Evolutionary conservation across 2,888 invertebrate species (phyloP).

Genomic region (Bibio marci): DNA sequence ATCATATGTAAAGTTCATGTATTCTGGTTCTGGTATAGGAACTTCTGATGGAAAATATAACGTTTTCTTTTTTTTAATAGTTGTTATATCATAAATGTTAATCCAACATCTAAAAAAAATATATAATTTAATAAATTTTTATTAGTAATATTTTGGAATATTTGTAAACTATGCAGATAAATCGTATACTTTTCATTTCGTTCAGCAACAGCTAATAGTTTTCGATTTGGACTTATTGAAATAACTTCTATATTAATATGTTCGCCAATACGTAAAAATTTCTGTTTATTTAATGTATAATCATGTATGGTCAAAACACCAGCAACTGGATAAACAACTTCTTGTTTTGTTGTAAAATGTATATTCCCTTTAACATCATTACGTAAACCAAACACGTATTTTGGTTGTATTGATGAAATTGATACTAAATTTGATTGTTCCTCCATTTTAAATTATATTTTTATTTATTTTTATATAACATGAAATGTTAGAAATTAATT

Average conservation of each 20-base stretch:
- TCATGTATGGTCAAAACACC: constrained; percentile 60
- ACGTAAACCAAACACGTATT: constrained; percentile 25
- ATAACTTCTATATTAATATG: constrained; percentile 20
- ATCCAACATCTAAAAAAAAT: constrained; percentile 7
- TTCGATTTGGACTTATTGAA: constrained; percentile 22
- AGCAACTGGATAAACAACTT: constrained; percentile 66
- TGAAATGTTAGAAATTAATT: no score
- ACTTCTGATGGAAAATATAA: constrained; percentile 44
- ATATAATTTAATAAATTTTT: no score
- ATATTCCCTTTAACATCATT: constrained; percentile 43
- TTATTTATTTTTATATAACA: no score
- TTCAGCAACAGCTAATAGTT: constrained; percentile 24
- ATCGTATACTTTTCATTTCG: constrained; percentile 1
- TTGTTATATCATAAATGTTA: constrained; percentile 47
- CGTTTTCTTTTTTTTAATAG: constrained; percentile 49
- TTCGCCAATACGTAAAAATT: constrained; percentile 40
- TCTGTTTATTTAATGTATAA: constrained; percentile 50
- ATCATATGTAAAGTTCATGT: constrained; percentile 64
- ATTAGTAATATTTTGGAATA: no score
- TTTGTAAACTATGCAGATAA: not conserved
- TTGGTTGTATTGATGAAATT: constrained; percentile 22
- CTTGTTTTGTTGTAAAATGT: constrained; percentile 53
- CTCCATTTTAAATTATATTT: constrained; percentile 10
- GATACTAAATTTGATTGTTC: constrained; percentile 9
- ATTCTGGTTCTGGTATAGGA: constrained; percentile 45